Base-by-base conservation (phyloP, 2,113 vertebrate genomes). In the Plotosus lineatus region DNA sequence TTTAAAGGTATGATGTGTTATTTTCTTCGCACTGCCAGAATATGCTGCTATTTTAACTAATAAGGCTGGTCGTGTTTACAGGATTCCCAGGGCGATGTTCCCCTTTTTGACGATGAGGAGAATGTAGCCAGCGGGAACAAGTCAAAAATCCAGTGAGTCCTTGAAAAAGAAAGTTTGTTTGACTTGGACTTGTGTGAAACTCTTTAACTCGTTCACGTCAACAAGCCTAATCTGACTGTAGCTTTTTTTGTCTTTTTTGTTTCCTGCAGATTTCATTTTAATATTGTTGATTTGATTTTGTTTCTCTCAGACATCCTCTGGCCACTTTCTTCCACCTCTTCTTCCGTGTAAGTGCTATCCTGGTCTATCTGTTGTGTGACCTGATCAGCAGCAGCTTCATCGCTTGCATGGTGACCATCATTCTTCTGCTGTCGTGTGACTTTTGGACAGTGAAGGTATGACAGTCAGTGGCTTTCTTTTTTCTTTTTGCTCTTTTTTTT, bases 361-460 rank as follows among this genome's bases (percentile, higher is more conserved):
- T 97, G 77, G 90, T 92, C 31, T 86, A 86, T 51, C 79, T 86
- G 26, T 73, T 86, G 31, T 84, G 82, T 61, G 85, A 82, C 28
- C 8, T 77, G 21, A 28, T 86, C 6, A 84, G 85, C 78, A 73
- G 36, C 46, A 97, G 93, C 90, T 98, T 96, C 84, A 91, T 95
- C 36, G 93, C 92, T 80, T 95, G 95, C 86, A 96, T 98, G 82
- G 91, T 97, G 74, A 90, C 93, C 21, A 96, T 98, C 87, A 94
- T 97, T 21, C 91, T 96, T 66, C 95, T 98, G 23, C 92, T 98
- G 3, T 95, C 97, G 83, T 95, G 95, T 74, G 96, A 98, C 92
- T 98, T 98, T 88, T 98, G 96, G 96, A 96, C 95, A 51, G 96
- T 98, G 77, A 97, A 98, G 95, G 96, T 98, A 91, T 91, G 92